Percentiles rank a stretch among this genome's conserved stretches.
Conservation (phyloP, 1,140 invertebrate genomes). For the Sminthurinus signatus region DNA sequence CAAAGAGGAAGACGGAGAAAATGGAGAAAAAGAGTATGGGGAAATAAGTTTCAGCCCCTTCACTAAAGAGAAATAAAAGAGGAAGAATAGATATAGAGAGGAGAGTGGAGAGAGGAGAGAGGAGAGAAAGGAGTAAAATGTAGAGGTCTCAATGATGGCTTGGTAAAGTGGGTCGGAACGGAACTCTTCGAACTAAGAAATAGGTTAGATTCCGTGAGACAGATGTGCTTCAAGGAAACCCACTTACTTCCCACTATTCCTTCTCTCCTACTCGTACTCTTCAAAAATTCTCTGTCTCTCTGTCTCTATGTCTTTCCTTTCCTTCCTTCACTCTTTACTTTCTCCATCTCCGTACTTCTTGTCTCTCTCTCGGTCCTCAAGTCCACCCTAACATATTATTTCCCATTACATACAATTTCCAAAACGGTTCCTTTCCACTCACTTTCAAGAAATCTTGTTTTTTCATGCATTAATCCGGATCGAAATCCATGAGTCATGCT, state of each 20-base stretch:
- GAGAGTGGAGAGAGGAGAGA: too few species aligned
- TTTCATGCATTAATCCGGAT: too few species aligned
- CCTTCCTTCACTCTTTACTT: conserved; percentile 12
- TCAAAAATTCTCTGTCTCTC: conserved; percentile 14
- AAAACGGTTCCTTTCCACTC: too few species aligned
- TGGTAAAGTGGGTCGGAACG: conserved; percentile 26
- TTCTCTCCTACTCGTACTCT: neutral
- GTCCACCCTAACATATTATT: neutral
- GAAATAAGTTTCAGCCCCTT: too few species aligned
- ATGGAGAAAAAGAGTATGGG: too few species aligned
- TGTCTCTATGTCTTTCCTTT: conserved; percentile 18
- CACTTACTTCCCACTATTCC: neutral
- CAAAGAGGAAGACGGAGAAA: too few species aligned
- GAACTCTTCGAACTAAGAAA: conserved; percentile 20
- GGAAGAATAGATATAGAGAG: too few species aligned
- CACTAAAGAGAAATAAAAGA: too few species aligned
- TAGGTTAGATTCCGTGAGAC: conserved; percentile 25
- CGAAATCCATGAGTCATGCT: too few species aligned
- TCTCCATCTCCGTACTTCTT: conserved; percentile 23
- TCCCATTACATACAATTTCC: neutral
- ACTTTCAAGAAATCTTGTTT: too few species aligned
- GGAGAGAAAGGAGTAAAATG: neutral
- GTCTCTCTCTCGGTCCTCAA: neutral
- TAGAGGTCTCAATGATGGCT: conserved; percentile 10
- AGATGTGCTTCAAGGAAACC: conserved; percentile 20